Evolutionary conservation across 2,797 vertebrate species (phyloP).

Genomic region (Chloroceryle inda): DNA sequence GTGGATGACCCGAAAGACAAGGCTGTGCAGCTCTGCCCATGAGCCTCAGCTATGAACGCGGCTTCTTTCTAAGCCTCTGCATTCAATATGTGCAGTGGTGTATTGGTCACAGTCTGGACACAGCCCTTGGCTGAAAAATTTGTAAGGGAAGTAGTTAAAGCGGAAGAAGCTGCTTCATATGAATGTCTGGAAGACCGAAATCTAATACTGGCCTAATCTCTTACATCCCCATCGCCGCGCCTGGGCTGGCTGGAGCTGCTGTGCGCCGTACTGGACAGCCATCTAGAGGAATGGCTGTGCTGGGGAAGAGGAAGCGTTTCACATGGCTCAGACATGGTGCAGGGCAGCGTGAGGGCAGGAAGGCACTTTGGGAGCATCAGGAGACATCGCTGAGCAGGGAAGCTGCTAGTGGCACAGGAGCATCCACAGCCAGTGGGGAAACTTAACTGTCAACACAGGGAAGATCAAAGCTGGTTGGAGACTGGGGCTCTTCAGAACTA

Average conservation of each 20-base stretch:
- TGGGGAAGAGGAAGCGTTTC: background rate
- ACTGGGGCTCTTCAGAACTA: background rate
- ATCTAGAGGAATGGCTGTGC: background rate
- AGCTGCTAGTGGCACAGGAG: background rate
- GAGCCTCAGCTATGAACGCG: background rate
- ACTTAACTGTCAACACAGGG: background rate
- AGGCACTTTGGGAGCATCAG: background rate
- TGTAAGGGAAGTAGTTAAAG: constrained; percentile 21
- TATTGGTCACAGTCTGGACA: constrained; percentile 47
- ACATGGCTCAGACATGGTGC: background rate
- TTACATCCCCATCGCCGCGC: background rate
- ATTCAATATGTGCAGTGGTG: background rate
- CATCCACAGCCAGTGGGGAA: background rate
- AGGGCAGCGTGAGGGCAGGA: background rate
- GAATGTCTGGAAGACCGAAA: constrained; percentile 27
- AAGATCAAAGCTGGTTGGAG: background rate
- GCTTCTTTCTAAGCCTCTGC: background rate
- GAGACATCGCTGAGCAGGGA: background rate
- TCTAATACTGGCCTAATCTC: constrained; percentile 21
- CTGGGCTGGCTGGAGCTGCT: background rate
- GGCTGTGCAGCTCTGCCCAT: background rate
- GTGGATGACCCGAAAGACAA: background rate
- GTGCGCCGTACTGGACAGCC: background rate
- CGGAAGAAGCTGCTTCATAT: background rate
- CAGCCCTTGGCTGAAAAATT: background rate